Evolutionary conservation across 2,888 invertebrate genomes (phyloP), one percentile per base, ranked within the genome.

Genomic region (Tenthredo mesomela): DNA sequence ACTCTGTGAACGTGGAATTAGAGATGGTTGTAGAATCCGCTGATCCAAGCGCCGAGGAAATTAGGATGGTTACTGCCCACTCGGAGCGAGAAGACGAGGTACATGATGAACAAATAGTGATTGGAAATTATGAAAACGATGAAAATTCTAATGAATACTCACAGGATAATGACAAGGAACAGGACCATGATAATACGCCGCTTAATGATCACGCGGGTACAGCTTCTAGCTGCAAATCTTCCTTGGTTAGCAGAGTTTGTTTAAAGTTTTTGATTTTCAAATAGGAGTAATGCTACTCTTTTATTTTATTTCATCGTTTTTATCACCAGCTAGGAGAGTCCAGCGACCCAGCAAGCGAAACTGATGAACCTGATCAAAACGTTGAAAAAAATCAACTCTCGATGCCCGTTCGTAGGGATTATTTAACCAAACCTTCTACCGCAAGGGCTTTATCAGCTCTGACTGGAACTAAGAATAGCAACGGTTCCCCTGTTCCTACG

Each of bases 21-120:
- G 91, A 93, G 85, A 91, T 92, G 90, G 88, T 90, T 3, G 89
- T 90, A 0, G 90, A 89, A 43, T 89, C 89, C 0, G 90, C 90
- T 29, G 89, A 89, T 43, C 87, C 88, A 2, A 58, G 40, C 71
- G 86, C 85, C 25, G 9, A 61, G 1, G 86, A 87, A 67, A 61
- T 87, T 9, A 54, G 67, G 29, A 15, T 86, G 43, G 80, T 86
- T 61, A 71, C 87, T 1, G 86, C 86, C 15, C 75, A 88, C n/a
- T 85, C 88, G 1, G 88, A 90, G 0, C 5, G 78, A 6, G 87
- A 89, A 25, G 87, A 88, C 21, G 86, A 85, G 21, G 15, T 15
- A 3, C 70, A 87, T 18, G 82, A 33, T 2, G 86, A 87, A 21
- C 85, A 87, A 18, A 54, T 21, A 7, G 71, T 84, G 0, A 87